phyloP scores from a whole-genome alignment of 2,113 vertebrate genomes.

The Meleagris gallopavo region DNA sequence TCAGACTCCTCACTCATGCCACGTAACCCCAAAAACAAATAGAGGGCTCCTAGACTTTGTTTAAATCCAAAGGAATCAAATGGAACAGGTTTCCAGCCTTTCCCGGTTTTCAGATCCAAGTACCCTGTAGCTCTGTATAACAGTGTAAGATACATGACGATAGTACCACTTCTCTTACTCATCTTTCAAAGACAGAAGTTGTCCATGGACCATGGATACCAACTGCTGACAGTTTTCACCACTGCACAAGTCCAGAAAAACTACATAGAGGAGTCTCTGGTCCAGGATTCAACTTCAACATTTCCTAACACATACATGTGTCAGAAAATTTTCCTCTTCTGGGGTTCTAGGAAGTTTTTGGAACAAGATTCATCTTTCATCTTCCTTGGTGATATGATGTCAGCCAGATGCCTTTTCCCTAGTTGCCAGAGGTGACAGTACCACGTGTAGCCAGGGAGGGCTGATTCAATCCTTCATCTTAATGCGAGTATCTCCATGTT shows the following conservation, averaged over 20 bases:
- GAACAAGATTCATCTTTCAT: not conserved
- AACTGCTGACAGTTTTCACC: not conserved
- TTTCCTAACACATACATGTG: not conserved
- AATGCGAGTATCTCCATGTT: not conserved
- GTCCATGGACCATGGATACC: not conserved
- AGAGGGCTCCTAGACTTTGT: not conserved
- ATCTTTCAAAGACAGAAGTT: not conserved
- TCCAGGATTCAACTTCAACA: not conserved
- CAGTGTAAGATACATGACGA: not conserved
- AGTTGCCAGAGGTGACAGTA: not conserved
- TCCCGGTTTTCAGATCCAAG: not conserved
- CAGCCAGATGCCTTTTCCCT: not conserved
- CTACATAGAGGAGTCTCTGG: not conserved
- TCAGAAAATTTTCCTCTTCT: not conserved
- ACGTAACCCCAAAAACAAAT: not conserved
- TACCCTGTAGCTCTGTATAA: not conserved
- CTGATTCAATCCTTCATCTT: not conserved
- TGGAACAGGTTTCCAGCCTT: not conserved
- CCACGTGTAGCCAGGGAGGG: accelerated
- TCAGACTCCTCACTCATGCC: not conserved
- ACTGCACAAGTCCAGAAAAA: not conserved
- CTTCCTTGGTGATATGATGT: not conserved
- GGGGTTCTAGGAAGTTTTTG: not conserved
- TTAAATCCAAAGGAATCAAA: not conserved
- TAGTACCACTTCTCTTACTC: not conserved